Evolutionary conservation across 2,888 invertebrate species (phyloP), one percentile per base, ranked within the genome.

Genomic region (Mermis nigrescens): DNA sequence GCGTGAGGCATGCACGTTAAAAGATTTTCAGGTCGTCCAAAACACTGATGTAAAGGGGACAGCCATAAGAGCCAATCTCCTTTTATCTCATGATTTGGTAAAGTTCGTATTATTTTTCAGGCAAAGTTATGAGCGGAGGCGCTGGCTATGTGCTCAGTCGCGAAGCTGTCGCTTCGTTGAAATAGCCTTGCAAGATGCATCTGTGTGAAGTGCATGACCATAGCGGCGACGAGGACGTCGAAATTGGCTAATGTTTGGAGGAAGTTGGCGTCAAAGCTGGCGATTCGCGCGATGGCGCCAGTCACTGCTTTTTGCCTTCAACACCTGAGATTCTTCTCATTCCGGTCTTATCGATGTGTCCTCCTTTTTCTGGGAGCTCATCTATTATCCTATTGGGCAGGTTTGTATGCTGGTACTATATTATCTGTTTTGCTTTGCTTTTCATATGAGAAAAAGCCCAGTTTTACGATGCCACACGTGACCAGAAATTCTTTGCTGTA

Each of bases 351-450:
- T 84, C 45, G 72, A 72, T 61, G 68, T 68, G 29, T 64, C 77
- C 45, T 86, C 84, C 71, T 95, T 95, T 94, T 90, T 90, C 74
- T 88, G 86, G 84, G 81, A 82, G 68, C 91, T 91, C 73, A 85
- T 87, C 63, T 95, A 83, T 76, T 94, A 95, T 70, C 83, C 88
- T 46, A 82, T 84, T 46, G 84, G 86, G 73, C 86, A 89, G 81
- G 86, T 85, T n/a, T n/a, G n/a, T n/a, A n/a, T n/a, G n/a, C n/a
- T n/a, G n/a, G n/a, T 68, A 73, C n/a, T n/a, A n/a, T n/a, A n/a
- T n/a, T n/a, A n/a, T n/a, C n/a, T n/a, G n/a, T n/a, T n/a, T n/a
- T n/a, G n/a, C n/a, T n/a, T n/a, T n/a, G n/a, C n/a, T n/a, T n/a
- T n/a, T n/a, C n/a, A n/a, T n/a, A n/a, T n/a, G n/a, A n/a, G n/a